Evolutionary conservation across 23 tunicate genomes (phyloP).

Genomic region (Halocynthia roretzi): DNA sequence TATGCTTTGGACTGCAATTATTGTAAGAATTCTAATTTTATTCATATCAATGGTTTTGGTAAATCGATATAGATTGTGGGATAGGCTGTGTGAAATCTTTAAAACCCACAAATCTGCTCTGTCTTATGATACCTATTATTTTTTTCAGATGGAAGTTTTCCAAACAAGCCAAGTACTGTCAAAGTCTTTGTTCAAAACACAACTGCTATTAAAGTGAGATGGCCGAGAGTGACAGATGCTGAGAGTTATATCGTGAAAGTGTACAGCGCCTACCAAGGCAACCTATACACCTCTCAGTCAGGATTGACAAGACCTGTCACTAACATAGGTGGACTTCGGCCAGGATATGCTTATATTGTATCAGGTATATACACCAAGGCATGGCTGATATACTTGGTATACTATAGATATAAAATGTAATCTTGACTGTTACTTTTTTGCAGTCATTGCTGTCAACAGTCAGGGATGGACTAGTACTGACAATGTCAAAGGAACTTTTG

Average conservation of each 20-base stretch:
- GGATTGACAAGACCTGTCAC: background rate
- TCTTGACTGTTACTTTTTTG: background rate
- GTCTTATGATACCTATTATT: too few relatives aligned
- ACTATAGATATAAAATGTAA: background rate
- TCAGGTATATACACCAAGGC: slow-evolving; percentile 8
- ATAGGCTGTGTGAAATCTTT: too few relatives aligned
- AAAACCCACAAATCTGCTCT: too few relatives aligned
- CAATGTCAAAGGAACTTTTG: slow-evolving; percentile 12
- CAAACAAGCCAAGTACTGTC: background rate
- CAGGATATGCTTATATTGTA: slow-evolving; percentile 14
- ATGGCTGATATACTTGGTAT: background rate
- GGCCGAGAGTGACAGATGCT: background rate
- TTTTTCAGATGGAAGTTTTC: slow-evolving; percentile 14
- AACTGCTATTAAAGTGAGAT: slow-evolving; percentile 1
- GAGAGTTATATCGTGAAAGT: slow-evolving; percentile 8
- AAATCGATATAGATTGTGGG: too few relatives aligned
- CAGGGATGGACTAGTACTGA: slow-evolving; percentile 13
- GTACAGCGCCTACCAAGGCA: slow-evolving; percentile 10
- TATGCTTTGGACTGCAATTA: slow-evolving; percentile 4
- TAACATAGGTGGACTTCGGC: background rate
- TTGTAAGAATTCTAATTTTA: background rate
- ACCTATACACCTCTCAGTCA: background rate
- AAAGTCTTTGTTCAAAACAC: background rate
- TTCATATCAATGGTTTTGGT: too few relatives aligned
- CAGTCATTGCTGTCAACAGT: slow-evolving; percentile 12